Conservation (phyloP, 2,888 invertebrate species). For the Tuberolachnus salignus region DNA sequence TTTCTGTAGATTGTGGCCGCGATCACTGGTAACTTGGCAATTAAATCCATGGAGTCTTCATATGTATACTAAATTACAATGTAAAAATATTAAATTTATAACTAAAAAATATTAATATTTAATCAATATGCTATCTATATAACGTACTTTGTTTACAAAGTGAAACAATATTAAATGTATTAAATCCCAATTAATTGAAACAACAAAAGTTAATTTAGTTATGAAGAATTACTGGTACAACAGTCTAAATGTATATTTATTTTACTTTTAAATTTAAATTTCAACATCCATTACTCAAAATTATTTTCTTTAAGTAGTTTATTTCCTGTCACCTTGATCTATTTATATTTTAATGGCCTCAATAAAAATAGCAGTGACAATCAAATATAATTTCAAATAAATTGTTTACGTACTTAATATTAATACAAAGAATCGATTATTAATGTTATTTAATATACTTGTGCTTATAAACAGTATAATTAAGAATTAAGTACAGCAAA, state of each 20-base stretch:
- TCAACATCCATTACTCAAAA: not conserved
- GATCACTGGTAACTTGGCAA: constrained; percentile 91
- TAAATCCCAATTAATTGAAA: too few relatives aligned
- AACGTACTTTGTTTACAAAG: too few relatives aligned
- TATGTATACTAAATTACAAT: constrained; percentile 71
- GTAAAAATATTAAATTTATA: not conserved
- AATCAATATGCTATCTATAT: too few relatives aligned
- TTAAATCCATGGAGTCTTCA: constrained; percentile 93
- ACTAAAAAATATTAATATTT: not conserved
- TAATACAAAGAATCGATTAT: not conserved
- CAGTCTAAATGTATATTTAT: too few relatives aligned
- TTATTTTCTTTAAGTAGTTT: not conserved
- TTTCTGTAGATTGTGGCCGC: constrained; percentile 95
- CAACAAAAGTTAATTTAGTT: too few relatives aligned
- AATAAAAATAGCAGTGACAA: constrained; percentile 10
- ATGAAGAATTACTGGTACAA: too few relatives aligned
- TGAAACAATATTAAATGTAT: too few relatives aligned
- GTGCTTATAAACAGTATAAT: too few relatives aligned
- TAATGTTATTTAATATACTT: not conserved
- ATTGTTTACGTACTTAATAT: not conserved
- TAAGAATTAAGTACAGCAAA: too few relatives aligned
- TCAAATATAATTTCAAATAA: not conserved
- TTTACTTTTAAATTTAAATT: constrained; percentile 2
- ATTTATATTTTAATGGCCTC: not conserved
- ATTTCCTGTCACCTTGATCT: not conserved